Conservation (phyloP, 2,797 vertebrate species). For the Rachycentron canadum region DNA sequence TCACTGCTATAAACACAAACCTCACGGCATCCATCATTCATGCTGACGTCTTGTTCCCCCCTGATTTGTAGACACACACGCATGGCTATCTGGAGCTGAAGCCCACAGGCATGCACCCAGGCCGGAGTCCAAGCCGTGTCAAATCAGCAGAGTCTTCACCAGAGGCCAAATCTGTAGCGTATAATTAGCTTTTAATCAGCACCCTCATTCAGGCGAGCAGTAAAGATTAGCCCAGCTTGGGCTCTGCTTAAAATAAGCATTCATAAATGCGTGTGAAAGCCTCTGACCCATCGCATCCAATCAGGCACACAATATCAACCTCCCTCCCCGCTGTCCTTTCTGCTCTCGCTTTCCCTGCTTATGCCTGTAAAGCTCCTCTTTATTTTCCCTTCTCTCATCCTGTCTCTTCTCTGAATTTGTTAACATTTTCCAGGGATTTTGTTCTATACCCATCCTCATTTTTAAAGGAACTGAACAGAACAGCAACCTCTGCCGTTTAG, state of each 20-base stretch:
- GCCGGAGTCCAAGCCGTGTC: conserved; percentile 74
- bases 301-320: conserved; percentile 71
- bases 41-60: conserved; percentile 49
- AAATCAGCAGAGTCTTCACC: conserved; percentile 82
- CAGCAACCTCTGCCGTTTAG: not conserved
- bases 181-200: conserved; percentile 89
- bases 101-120: conserved; percentile 71
- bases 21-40: conserved; percentile 47
- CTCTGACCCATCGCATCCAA: conserved; percentile 79
- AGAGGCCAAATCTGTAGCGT: conserved; percentile 86
- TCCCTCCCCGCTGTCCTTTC: conserved; percentile 48
- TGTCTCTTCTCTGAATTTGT: conserved; percentile 37
- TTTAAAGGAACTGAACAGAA: conserved; percentile 28
- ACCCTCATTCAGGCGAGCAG: conserved; percentile 82
- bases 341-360: conserved; percentile 17
- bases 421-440: conserved; percentile 37
- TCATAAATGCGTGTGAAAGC: conserved; percentile 80
- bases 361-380: conserved; percentile 44
- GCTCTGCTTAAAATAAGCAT: conserved; percentile 84
- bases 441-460: not conserved
- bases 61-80: conserved; percentile 52
- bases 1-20: conserved; percentile 44
- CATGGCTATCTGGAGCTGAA: conserved; percentile 62
- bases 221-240: conserved; percentile 78
- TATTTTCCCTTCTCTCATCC: conserved; percentile 25